Base-by-base conservation (phyloP, 2,113 vertebrate species). In the Trogon melanurus region DNA sequence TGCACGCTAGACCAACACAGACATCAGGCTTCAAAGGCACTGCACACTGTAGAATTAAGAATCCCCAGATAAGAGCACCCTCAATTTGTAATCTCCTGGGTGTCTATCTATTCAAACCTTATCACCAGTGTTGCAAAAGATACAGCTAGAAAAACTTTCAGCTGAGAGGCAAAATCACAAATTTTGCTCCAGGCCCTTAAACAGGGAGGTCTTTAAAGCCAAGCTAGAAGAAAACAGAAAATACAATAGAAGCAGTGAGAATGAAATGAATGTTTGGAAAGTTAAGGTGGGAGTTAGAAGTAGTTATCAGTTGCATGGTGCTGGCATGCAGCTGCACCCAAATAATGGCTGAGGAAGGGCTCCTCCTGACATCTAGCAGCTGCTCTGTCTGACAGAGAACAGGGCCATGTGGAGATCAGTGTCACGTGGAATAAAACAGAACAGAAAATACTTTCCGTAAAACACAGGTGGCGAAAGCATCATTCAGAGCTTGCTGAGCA, bases 341-440 rank as follows among this genome's bases (percentile, higher is more conserved):
- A 50, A 60, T 78, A 75, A 50, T 6, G 23, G 75, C 72, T 62
- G 36, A 86, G 1, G 2, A 78, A 79, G 58, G 41, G 57, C 19
- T 79, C 62, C 82, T 96, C n/a, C 74, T 85, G 81, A 82, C 84
- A 79, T 86, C 45, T 65, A 41, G 57, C 36, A 89, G 48, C 76
- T 91, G 23, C 41, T 91, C 61, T 72, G 29, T 45, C 29, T 92
- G 53, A 53, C 50, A 61, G 57, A 78, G 48, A 34, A 30, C 19
- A 50, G 70, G 44, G 32, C 57, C 45, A 64, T 20, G 32, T 92
- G 76, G 79, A 81, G 34, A 87, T 60, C 60, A 34, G 83, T 56
- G 79, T 92, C 76, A 93, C 58, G 73, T 82, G 41, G 65, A 85
- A 82, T 95, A 81, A 94, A 94, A 44, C 61, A 88, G 87, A 91